Evolutionary conservation across 2,888 invertebrate genomes (phyloP).

Genomic region (Plusia festucae): DNA sequence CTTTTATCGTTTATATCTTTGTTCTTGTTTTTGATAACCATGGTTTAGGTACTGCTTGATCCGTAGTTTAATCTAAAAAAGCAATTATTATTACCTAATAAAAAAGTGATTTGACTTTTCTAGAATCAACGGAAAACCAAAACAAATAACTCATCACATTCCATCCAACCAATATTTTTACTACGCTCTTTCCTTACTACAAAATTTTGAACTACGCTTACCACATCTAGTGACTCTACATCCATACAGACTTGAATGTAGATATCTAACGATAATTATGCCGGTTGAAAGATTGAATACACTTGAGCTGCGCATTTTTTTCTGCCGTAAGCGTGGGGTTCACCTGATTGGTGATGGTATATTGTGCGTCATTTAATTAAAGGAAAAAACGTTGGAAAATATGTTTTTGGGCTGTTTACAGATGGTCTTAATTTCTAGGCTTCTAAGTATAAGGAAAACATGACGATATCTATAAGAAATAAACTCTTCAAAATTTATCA

Average conservation of each 20-base stretch:
- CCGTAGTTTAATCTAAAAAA: too few species aligned
- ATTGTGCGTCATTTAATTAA: constrained; percentile 6
- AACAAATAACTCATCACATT: too few species aligned
- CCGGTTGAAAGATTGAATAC: constrained; percentile 83
- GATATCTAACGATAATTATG: constrained; percentile 85
- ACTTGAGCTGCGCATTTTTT: constrained; percentile 75
- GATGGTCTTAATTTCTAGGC: neutral
- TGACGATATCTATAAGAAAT: too few species aligned
- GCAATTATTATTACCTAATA: too few species aligned
- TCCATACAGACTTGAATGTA: constrained; percentile 61
- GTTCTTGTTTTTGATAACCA: too few species aligned
- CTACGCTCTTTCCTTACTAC: too few species aligned
- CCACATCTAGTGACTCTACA: constrained; percentile 56
- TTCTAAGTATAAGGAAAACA: too few species aligned
- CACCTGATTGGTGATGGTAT: constrained; percentile 53
- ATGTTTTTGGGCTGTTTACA: neutral
- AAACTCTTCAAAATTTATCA: too few species aligned
- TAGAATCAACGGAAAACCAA: too few species aligned
- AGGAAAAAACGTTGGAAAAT: constrained; percentile 6
- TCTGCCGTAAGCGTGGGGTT: constrained; percentile 42
- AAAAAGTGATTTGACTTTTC: too few species aligned
- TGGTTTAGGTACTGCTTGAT: too few species aligned
- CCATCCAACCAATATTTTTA: neutral
- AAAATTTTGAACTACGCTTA: constrained; percentile 2
- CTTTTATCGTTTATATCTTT: too few species aligned